phyloP scores from a whole-genome alignment of 2,797 vertebrate species.

The Peromyscus eremicus region DNA sequence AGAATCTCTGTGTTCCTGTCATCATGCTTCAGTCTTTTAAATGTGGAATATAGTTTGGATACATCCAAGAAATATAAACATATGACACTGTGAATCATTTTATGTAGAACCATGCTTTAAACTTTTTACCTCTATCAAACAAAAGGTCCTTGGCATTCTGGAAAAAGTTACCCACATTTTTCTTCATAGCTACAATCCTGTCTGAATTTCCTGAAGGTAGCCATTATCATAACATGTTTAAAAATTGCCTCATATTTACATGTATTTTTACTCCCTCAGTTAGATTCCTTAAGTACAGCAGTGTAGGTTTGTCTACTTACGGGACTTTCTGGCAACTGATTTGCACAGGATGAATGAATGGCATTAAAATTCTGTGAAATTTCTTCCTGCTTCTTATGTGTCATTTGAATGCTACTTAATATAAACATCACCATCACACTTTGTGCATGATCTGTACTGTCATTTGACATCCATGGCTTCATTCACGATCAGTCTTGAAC shows the following conservation, averaged over 20 bases:
- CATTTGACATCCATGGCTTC: neutral
- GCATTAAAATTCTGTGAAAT: neutral
- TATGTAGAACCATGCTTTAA: neutral
- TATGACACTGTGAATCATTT: neutral
- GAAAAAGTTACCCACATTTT: neutral
- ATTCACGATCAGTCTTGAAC: neutral
- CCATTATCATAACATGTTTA: neutral
- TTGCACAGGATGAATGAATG: neutral
- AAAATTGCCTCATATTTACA: neutral
- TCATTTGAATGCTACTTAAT: neutral
- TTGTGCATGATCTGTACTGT: neutral
- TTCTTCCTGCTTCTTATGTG: neutral
- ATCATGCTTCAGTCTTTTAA: neutral
- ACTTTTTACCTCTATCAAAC: neutral
- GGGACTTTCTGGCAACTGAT: neutral
- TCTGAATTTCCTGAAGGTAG: accelerated
- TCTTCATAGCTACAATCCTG: neutral
- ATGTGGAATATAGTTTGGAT: neutral
- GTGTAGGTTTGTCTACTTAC: neutral
- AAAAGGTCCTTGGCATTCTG: neutral
- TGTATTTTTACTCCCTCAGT: neutral
- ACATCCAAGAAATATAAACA: neutral
- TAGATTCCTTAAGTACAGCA: neutral
- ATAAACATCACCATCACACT: neutral
- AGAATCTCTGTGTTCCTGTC: neutral